A percentile compares a stretch with the other conserved stretches of the same genome.
Evolutionary conservation across 2,888 invertebrate species (phyloP).

Genomic region (Agrochola circellaris): DNA sequence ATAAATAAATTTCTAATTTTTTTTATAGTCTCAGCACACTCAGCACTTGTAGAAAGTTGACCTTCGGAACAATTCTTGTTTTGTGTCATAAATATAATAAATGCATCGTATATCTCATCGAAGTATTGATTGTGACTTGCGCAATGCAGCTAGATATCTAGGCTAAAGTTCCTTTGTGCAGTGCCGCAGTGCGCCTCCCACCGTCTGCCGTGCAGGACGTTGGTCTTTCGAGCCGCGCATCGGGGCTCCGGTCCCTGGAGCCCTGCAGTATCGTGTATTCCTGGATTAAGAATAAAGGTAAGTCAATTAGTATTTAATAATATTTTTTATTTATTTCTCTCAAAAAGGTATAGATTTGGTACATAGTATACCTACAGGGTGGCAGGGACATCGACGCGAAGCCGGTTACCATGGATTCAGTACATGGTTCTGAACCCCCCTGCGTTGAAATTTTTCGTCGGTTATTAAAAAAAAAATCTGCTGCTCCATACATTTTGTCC

Average conservation of each 20-base stretch:
- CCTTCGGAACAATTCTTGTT: neutral
- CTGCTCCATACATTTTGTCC: too few relatives aligned
- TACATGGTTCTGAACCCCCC: too few relatives aligned
- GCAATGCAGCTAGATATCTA: conserved; percentile 21
- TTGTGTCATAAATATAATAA: neutral
- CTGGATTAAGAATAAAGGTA: neutral
- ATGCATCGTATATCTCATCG: neutral
- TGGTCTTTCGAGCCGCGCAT: neutral
- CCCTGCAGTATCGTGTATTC: neutral
- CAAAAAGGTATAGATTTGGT: too few relatives aligned
- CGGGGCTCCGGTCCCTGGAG: neutral
- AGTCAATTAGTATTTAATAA: neutral
- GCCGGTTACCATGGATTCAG: too few relatives aligned
- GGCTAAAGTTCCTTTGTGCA: neutral
- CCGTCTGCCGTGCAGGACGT: neutral
- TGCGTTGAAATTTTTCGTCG: too few relatives aligned
- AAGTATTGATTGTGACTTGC: conserved; percentile 21
- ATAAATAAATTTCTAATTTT: too few relatives aligned
- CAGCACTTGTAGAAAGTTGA: neutral
- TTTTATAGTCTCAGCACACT: too few relatives aligned
- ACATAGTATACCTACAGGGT: too few relatives aligned
- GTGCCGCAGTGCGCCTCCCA: conserved; percentile 8
- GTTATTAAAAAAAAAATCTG: too few relatives aligned
- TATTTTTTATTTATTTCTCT: too few relatives aligned
- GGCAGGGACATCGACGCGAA: too few relatives aligned